phyloP scores from a whole-genome alignment of 2,113 vertebrate genomes.

The Pithys albifrons region DNA sequence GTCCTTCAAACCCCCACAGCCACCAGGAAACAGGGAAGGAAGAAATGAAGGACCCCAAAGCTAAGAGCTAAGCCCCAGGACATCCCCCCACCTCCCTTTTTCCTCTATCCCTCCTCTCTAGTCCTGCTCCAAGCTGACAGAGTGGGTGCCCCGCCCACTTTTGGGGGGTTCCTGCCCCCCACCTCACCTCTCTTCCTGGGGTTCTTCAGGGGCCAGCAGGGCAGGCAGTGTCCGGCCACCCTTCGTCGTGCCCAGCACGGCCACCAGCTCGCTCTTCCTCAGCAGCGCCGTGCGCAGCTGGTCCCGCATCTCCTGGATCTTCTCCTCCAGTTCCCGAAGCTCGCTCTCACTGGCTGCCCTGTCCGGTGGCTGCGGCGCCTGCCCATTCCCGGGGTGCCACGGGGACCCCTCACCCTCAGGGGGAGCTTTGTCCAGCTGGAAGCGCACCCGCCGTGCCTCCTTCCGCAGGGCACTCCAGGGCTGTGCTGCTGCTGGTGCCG shows the following conservation, averaged over 20 bases:
- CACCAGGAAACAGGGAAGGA: not conserved
- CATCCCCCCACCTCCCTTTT: not conserved
- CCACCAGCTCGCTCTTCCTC: constrained; percentile 81
- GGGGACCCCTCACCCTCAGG: not conserved
- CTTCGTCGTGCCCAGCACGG: constrained; percentile 65
- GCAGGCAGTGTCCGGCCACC: not conserved
- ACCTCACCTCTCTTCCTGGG: constrained; percentile 70
- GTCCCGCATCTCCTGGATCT: constrained; percentile 77
- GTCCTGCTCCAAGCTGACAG: accelerated
- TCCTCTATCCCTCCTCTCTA: not conserved
- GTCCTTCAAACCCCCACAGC: not conserved
- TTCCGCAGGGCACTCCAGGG: constrained; percentile 27
- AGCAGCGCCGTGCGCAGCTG: constrained; percentile 77
- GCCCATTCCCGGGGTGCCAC: constrained; percentile 57
- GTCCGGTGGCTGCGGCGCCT: not conserved
- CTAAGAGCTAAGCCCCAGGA: not conserved
- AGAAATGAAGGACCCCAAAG: accelerated
- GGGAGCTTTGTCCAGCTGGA: constrained; percentile 29
- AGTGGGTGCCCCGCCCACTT: not conserved
- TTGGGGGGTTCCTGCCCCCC: not conserved
- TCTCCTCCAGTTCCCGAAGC: constrained; percentile 79
- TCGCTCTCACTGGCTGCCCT: constrained; percentile 49
- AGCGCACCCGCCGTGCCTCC: not conserved
- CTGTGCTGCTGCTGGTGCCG: not conserved
- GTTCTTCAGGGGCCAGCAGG: constrained; percentile 7